A percentile compares a stretch with the other conserved stretches of the same genome.
These are phyloP conservation scores for Pandemis corylana DNA, from an alignment of 2,888 invertebrate species.

Conservation along the genomic window DNA sequence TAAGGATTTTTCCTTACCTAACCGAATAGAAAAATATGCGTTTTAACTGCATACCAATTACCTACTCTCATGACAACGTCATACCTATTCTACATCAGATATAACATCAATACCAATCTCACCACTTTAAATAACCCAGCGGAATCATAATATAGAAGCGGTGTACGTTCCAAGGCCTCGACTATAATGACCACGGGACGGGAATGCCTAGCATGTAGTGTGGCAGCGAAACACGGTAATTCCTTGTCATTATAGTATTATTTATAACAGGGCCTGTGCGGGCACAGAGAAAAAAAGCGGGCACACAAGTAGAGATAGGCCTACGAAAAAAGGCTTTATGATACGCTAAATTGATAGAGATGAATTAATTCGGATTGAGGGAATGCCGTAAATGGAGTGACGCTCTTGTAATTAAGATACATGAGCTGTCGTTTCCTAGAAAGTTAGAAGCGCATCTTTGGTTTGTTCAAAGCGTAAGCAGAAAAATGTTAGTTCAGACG, in stretches of 20 bases:
- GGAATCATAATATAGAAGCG: constrained; percentile 32
- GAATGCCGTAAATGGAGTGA: background rate
- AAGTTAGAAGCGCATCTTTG: no score
- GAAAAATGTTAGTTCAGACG: no score
- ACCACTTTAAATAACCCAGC: constrained; percentile 24
- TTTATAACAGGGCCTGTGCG: constrained; percentile 73
- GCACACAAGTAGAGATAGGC: constrained; percentile 55
- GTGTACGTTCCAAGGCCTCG: constrained; percentile 63
- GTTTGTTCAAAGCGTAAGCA: no score
- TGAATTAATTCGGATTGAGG: background rate
- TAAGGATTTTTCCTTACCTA: no score
- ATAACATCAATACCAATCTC: constrained; percentile 9
- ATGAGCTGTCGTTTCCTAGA: background rate
- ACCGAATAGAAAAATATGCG: no score
- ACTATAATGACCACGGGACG: constrained; percentile 67
- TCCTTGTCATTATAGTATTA: constrained; percentile 83
- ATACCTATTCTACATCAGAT: background rate
- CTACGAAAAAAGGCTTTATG: constrained; percentile 27
- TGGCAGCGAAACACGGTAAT: constrained; percentile 75
- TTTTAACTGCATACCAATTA: no score
- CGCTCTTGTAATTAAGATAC: background rate
- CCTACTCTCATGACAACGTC: background rate
- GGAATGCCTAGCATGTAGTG: constrained; percentile 69
- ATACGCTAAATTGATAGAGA: background rate
- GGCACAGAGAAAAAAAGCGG: constrained; percentile 61